Conservation (phyloP, 2,888 invertebrate genomes). For the Leistus spinibarbis region DNA sequence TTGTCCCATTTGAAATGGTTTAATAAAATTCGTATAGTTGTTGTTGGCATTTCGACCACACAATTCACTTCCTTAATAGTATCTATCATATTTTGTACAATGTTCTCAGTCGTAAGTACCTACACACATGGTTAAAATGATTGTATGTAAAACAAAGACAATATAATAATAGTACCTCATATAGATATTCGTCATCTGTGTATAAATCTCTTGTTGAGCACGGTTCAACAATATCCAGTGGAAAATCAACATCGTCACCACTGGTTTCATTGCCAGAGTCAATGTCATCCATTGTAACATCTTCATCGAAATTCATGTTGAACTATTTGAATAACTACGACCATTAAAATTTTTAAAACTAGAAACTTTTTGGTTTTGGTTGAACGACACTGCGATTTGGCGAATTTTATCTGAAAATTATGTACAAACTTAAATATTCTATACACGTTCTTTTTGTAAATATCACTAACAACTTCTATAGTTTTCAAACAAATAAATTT, state of each 20-base stretch:
- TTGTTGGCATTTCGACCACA: conserved; percentile 90
- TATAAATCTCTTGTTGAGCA: conserved; percentile 78
- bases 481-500: neutral
- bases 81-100: conserved; percentile 97
- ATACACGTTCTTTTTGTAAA: neutral
- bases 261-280: conserved; percentile 93
- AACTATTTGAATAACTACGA: neutral
- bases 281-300: conserved; percentile 83
- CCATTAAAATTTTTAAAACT: neutral
- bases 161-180: conserved; percentile 65
- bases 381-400: conserved; percentile 24
- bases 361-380: conserved; percentile 16
- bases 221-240: conserved; percentile 79
- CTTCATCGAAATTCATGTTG: conserved; percentile 91
- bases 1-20: conserved; percentile 99
- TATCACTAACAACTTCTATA: neutral
- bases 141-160: neutral
- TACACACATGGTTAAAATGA: neutral
- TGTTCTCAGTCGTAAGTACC: conserved; percentile 90
- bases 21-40: conserved; percentile 89
- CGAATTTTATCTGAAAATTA: conserved; percentile 8
- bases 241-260: conserved; percentile 94
- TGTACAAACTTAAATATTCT: neutral
- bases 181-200: conserved; percentile 90
- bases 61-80: conserved; percentile 96